Evolutionary conservation across 2,888 invertebrate species (phyloP), one percentile per base, ranked within the genome.

Genomic region (Eupithecia insigniata): DNA sequence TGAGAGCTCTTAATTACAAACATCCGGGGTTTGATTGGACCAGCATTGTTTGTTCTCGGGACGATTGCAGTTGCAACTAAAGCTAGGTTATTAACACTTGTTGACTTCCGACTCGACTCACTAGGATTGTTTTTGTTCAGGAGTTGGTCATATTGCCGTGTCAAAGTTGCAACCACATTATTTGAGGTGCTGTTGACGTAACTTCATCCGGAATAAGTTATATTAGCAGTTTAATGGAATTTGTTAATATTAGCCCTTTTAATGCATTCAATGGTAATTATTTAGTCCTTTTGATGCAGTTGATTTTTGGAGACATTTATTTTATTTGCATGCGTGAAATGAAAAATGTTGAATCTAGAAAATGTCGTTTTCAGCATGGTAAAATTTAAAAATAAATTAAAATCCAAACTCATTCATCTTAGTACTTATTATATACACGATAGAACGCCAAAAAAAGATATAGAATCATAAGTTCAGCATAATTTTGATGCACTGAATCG

Each of bases 11-110:
- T 92, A 91, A 92, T 92, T 92, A 90, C 90, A 80, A 82, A 82
- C 91, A 90, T 92, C 91, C 92, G 91, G 86, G 81, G 86, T 88
- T 88, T 89, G 90, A 92, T 91, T 91, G 90, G 87, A 82, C 83
- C 85, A 85, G 86, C 89, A 88, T 90, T 92, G 91, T 92, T 92
- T 92, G 90, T 83, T 79, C 81, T 81, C 83, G 84, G 88, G 87
- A 85, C 88, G 86, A 86, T 84, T 88, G 88, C 89, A 87, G 83
- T 88, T 83, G 75, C 76, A 74, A 79, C 79, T 83, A 82, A 84
- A 83, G 36, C 46, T 26, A 30, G 55, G 70, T 55, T 71, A 62
- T 83, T 86, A 83, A 83, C 81, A 81, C 78, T 81, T 75, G 79
- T 75, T 77, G 62, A 75, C 78, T 70, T 70, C 66, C 39, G 78